Evolutionary conservation across 2,797 vertebrate genomes (phyloP).

Genomic region (Knipowitschia caucasica): DNA sequence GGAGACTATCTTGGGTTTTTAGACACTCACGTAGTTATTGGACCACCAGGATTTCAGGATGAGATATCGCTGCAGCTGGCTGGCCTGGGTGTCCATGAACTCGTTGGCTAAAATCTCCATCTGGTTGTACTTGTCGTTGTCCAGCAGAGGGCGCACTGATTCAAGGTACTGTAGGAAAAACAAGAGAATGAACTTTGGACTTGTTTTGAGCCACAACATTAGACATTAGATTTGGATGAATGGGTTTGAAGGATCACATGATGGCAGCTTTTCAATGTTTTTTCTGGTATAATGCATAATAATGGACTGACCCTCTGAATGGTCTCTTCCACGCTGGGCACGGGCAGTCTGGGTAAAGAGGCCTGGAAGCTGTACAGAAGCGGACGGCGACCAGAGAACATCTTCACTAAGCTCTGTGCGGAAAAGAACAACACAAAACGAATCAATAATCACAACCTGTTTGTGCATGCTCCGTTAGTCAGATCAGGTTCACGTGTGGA

Average conservation of each 20-base stretch:
- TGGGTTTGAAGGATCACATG: neutral
- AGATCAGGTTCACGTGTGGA: no score
- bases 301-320: conserved; percentile 73
- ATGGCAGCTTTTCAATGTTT: neutral
- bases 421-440: conserved; percentile 14
- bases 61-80: conserved; percentile 87
- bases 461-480: no score
- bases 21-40: conserved; percentile 87
- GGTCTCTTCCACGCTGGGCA: conserved; percentile 85
- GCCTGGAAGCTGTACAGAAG: conserved; percentile 95
- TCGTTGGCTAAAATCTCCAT: conserved; percentile 85
- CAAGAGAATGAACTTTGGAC: no score
- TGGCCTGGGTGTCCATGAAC: conserved; percentile 80
- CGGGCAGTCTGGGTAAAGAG: conserved; percentile 86
- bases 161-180: conserved; percentile 84
- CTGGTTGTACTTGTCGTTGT: conserved; percentile 71
- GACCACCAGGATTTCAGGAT: conserved; percentile 92
- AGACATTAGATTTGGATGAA: no score
- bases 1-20: neutral
- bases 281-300: neutral
- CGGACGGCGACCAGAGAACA: conserved; percentile 83
- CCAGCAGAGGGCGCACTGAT: conserved; percentile 84
- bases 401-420: conserved; percentile 77
- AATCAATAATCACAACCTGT: neutral
- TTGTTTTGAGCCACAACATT: no score